Evolutionary conservation across 2,888 invertebrate genomes (phyloP), one percentile per base, ranked within the genome.

Genomic region (Cosmorhoe ocellata): DNA sequence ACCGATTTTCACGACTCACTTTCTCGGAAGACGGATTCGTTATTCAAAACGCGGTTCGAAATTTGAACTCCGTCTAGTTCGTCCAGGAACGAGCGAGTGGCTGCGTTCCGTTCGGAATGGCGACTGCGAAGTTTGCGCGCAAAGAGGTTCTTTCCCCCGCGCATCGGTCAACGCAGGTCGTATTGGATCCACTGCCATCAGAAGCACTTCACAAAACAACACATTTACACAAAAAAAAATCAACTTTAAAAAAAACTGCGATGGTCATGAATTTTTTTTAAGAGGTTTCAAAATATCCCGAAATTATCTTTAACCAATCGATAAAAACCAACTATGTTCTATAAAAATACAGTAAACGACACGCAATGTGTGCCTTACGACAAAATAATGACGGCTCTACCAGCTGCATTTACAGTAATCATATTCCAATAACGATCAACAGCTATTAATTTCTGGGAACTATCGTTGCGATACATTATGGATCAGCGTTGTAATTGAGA

Each of bases 1-100:
- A 80, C 78, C 77, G 75, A 61, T 69, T n/a, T 66, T 63, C 78
- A 77, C 80, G 73, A 73, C 65, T 76, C 85, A 84, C 84, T 83
- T 73, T 74, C 72, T 72, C 65, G 63, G 61, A 56, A 42, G 54
- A 64, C 57, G 66, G 60, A 66, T 66, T 64, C 61, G 64, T 42
- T 55, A 55, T 71, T 67, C 61, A 58, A 67, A 67, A 49, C 45
- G 48, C 58, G 55, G 63, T 66, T 70, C 66, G 70, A 57, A 59
- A 56, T 59, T 71, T 61, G 59, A 63, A 59, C 58, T 50, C 51
- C 54, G 57, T 64, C 58, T 45, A 56, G 18, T 42, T 52, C 46
- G 54, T 52, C 42, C 56, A 43, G 66, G 67, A 66, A 70, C 71
- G 72, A 66, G 64, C 84, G 83, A 71, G 77, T 69, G 71, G 70